Conservation (phyloP, 2,113 vertebrate genomes). For the Lonchura striata region DNA sequence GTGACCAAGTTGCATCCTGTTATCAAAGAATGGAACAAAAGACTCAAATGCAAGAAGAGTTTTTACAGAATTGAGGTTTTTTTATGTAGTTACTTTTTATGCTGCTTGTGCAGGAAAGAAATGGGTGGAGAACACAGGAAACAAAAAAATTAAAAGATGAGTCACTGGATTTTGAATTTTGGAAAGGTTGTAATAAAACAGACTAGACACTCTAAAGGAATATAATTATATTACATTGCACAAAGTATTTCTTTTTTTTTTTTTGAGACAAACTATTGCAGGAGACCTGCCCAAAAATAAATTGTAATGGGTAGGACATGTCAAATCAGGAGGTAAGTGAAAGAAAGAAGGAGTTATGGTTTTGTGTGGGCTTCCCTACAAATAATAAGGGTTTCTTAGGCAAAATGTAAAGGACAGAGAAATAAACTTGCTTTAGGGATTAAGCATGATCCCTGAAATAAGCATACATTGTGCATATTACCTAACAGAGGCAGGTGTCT, state of each 20-base stretch:
- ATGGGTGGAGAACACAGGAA: background rate
- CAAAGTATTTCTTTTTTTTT: background rate
- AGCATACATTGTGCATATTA: background rate
- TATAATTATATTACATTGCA: background rate
- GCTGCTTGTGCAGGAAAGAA: background rate
- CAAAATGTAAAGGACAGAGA: background rate
- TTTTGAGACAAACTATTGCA: background rate
- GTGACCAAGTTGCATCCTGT: background rate
- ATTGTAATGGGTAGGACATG: background rate
- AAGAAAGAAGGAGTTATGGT: background rate
- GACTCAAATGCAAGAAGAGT: background rate
- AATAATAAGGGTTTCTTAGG: background rate
- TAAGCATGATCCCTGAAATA: background rate
- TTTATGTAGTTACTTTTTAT: background rate
- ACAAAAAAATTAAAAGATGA: background rate
- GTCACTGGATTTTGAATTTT: background rate
- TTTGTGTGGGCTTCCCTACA: background rate
- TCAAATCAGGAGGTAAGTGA: background rate
- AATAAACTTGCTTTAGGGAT: background rate
- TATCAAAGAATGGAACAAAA: background rate
- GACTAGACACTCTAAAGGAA: background rate
- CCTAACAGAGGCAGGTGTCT: background rate
- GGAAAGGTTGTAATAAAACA: background rate
- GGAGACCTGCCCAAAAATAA: background rate
- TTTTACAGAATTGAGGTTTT: background rate